Conservation (phyloP, 1,140 invertebrate species). For the Trachymyrmex cornetzi region DNA sequence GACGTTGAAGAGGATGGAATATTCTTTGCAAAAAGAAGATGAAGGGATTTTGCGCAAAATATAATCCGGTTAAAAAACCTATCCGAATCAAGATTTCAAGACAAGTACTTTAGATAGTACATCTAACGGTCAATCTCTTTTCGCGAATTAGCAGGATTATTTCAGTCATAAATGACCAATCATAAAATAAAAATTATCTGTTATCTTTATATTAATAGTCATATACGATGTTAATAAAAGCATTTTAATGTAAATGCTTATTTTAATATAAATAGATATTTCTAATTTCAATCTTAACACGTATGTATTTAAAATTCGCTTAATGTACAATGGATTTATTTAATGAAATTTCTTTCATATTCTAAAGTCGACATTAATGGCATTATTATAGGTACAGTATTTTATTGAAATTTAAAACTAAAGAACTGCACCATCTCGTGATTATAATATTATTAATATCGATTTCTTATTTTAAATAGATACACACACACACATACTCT, state of each 20-base stretch:
- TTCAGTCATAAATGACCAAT: background rate
- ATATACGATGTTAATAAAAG: background rate
- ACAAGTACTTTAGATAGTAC: slow-evolving; percentile 6
- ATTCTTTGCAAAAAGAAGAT: slow-evolving; percentile 5
- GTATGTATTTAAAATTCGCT: background rate
- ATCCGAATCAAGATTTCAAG: slow-evolving; percentile 8
- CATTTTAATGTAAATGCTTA: background rate
- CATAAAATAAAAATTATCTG: background rate
- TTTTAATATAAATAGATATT: background rate
- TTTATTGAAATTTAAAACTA: background rate
- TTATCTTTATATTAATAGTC: background rate
- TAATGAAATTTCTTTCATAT: background rate
- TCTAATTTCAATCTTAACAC: slow-evolving; percentile 2
- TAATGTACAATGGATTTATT: background rate
- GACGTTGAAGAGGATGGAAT: slow-evolving; percentile 19
- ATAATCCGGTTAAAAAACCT: slow-evolving; percentile 34
- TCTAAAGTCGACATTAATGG: background rate
- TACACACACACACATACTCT: no score
- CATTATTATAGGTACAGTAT: background rate
- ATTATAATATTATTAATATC: background rate
- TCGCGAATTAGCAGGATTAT: background rate
- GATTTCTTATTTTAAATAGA: background rate
- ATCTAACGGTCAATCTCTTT: background rate
- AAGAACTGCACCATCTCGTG: background rate
- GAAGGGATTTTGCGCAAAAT: slow-evolving; percentile 10